Conservation (phyloP, 2,113 vertebrate species). For the Beaufortia kweichowensis region DNA sequence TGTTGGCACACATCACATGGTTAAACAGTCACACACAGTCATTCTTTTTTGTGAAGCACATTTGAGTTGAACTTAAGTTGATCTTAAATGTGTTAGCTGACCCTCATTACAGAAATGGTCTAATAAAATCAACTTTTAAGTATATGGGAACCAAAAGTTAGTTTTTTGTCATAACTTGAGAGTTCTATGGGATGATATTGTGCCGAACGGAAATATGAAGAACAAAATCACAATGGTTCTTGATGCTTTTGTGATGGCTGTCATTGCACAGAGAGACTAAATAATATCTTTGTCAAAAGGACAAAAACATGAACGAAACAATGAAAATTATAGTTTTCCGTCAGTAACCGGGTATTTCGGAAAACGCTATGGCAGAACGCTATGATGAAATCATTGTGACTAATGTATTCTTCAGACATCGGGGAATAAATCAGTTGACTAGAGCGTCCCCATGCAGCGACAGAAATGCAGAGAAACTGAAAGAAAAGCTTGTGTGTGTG, state of each 20-base stretch:
- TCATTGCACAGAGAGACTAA: neutral
- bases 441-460: neutral
- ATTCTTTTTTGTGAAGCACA: neutral
- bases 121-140: too few species aligned
- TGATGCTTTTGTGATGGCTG: too few species aligned
- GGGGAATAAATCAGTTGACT: conserved; percentile 30
- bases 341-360: neutral
- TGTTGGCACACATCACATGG: neutral
- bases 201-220: too few species aligned
- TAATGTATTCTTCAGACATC: neutral
- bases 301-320: neutral
- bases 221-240: too few species aligned
- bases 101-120: neutral
- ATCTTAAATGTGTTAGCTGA: neutral
- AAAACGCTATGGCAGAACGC: neutral
- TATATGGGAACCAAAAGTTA: too few species aligned
- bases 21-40: neutral
- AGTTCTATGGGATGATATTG: too few species aligned
- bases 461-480: conserved; percentile 43
- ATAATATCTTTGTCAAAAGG: neutral
- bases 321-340: neutral
- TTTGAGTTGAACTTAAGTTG: neutral
- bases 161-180: too few species aligned
- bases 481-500: conserved; percentile 40
- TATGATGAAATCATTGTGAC: conserved; percentile 26